Conservation (phyloP, 2,888 invertebrate genomes). For the Perithous albicinctus region DNA sequence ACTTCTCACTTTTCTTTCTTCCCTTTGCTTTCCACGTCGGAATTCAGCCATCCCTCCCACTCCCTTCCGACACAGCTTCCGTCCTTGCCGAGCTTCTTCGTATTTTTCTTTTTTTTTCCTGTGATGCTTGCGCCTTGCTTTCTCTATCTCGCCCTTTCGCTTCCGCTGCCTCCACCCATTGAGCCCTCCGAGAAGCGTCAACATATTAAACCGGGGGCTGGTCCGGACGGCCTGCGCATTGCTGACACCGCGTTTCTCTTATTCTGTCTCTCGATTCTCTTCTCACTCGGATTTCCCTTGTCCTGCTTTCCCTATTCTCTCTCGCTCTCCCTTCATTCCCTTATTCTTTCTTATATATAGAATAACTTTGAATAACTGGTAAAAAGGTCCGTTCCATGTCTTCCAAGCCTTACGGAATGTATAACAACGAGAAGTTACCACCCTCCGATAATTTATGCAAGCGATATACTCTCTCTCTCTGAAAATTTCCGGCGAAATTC, state of each 20-base stretch:
- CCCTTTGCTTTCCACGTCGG: slow-evolving; percentile 41
- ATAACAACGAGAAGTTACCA: slow-evolving; percentile 15
- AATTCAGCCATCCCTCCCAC: slow-evolving; percentile 35
- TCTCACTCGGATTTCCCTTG: slow-evolving; percentile 34
- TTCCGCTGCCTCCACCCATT: slow-evolving; percentile 44
- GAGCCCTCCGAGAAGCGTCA: slow-evolving; percentile 75
- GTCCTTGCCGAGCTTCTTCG: slow-evolving; percentile 63
- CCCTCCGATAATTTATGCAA: slow-evolving; percentile 43
- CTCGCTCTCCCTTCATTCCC: slow-evolving; percentile 17
- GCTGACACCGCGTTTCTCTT: slow-evolving; percentile 79
- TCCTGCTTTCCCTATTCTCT: slow-evolving; percentile 25
- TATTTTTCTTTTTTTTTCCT: slow-evolving; percentile 72
- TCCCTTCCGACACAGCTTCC: slow-evolving; percentile 52
- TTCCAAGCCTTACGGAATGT: slow-evolving; percentile 8
- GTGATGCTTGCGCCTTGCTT: slow-evolving; percentile 45
- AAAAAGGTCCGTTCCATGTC: slow-evolving; percentile 10
- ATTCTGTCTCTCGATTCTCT: slow-evolving; percentile 46
- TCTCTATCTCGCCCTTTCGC: slow-evolving; percentile 57
- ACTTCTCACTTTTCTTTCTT: slow-evolving; percentile 49
- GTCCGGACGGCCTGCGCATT: slow-evolving; percentile 75
- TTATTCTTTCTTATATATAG: slow-evolving; percentile 26
- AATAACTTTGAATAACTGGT: slow-evolving; percentile 38
- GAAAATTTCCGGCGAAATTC: slow-evolving; percentile 25
- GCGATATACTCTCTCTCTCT: slow-evolving; percentile 11
- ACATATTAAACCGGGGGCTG: slow-evolving; percentile 80